These are phyloP conservation scores for Pediacus dermestoides DNA, from an alignment of 2,888 invertebrate genomes.

Conservation along the genomic window DNA sequence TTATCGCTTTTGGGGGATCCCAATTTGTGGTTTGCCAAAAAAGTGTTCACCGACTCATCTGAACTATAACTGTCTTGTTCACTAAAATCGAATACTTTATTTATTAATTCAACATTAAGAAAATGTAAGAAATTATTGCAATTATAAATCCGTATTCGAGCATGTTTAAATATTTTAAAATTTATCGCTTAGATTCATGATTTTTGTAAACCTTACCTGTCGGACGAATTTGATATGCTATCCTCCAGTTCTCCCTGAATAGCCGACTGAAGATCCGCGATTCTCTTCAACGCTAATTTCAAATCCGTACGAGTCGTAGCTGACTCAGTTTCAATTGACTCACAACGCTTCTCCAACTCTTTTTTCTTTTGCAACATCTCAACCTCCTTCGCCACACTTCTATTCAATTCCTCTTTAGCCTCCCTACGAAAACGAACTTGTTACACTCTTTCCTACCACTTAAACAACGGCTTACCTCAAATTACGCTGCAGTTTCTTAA, in stretches of 20 bases:
- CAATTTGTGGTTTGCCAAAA: conserved; percentile 60
- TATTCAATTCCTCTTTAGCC: conserved; percentile 74
- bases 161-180: background rate
- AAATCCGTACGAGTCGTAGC: conserved; percentile 75
- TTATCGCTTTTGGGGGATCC: conserved; percentile 32
- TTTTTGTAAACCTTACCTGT: conserved; percentile 52
- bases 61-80: conserved; percentile 65
- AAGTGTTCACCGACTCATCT: conserved; percentile 63
- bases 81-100: conserved; percentile 50
- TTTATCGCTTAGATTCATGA: background rate
- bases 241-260: conserved; percentile 79
- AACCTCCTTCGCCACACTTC: conserved; percentile 67
- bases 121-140: too few relatives aligned
- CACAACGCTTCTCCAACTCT: conserved; percentile 72
- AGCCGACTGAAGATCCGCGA: conserved; percentile 88
- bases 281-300: conserved; percentile 81
- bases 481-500: conserved; percentile 70
- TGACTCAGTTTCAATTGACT: conserved; percentile 67
- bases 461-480: conserved; percentile 49
- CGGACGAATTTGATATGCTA: conserved; percentile 65
- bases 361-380: conserved; percentile 70
- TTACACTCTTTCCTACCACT: background rate
- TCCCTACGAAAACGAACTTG: conserved; percentile 53
- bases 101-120: too few relatives aligned
- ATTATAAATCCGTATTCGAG: background rate